These are phyloP conservation scores for Eulemur albifrons DNA, from an alignment of 2,797 vertebrate genomes.

Conservation along the genomic window DNA sequence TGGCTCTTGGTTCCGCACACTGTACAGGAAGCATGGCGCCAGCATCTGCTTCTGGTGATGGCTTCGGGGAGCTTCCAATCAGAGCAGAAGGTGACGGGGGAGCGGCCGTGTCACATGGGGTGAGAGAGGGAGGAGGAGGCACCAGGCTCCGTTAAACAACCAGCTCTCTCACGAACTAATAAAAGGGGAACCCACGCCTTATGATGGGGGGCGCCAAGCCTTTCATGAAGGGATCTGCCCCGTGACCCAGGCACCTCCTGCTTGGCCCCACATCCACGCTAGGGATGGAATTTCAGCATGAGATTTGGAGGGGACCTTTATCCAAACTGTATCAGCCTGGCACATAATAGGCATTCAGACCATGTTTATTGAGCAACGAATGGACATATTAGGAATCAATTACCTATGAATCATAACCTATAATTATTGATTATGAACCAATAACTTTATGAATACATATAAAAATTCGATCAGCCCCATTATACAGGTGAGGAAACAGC, in stretches of 20 bases:
- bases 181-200: background rate
- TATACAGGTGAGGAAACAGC: background rate
- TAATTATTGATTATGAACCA: background rate
- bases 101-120: background rate
- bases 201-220: background rate
- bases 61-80: background rate
- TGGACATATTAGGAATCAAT: background rate
- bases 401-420: background rate
- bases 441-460: background rate
- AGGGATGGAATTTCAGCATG: background rate
- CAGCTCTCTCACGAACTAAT: background rate
- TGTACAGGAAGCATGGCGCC: background rate
- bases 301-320: background rate
- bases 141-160: background rate
- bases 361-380: background rate
- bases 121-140: background rate
- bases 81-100: background rate
- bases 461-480: background rate
- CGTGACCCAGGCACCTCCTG: background rate
- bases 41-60: background rate
- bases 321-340: background rate
- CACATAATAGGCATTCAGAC: background rate
- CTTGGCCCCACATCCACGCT: background rate
- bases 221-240: background rate
- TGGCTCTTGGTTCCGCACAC: background rate